Percentiles rank a stretch among this genome's conserved stretches.
Evolutionary conservation across 2,113 vertebrate genomes (phyloP).

Genomic region (Poeciliopsis retropinna): DNA sequence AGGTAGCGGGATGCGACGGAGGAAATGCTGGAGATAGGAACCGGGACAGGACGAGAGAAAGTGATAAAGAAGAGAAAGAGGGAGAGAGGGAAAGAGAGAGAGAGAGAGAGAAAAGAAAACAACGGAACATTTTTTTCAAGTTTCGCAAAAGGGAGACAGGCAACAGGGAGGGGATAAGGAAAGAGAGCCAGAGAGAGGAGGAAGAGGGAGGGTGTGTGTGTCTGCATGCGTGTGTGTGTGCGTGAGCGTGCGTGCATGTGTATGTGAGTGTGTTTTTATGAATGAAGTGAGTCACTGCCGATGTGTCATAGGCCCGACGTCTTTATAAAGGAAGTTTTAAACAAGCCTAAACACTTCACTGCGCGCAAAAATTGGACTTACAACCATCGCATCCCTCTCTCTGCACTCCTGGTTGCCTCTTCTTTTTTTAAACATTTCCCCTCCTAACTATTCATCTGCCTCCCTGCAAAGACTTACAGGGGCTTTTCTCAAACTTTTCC

Average conservation of each 20-base stretch:
- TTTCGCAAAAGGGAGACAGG: constrained; percentile 72
- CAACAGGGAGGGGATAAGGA: constrained; percentile 61
- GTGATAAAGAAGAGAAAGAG: constrained; percentile 72
- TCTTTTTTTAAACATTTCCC: constrained; percentile 43
- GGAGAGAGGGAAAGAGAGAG: constrained; percentile 60
- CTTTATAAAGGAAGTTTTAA: constrained; percentile 89
- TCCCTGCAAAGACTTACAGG: constrained; percentile 41
- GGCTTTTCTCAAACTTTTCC: constrained; percentile 60
- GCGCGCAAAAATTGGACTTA: constrained; percentile 85
- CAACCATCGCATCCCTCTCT: constrained; percentile 82
- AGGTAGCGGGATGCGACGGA: constrained; percentile 75
- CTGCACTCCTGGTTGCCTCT: constrained; percentile 64
- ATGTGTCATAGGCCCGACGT: constrained; percentile 86
- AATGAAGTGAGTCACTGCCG: constrained; percentile 86
- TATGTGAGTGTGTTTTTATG: constrained; percentile 75
- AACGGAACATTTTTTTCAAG: constrained; percentile 75
- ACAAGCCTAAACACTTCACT: constrained; percentile 89
- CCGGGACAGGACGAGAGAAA: constrained; percentile 71
- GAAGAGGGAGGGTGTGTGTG: constrained; percentile 29
- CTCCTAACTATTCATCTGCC: constrained; percentile 30
- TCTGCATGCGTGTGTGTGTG: constrained; percentile 57
- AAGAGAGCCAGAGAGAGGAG: constrained; percentile 49
- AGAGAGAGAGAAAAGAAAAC: constrained; percentile 48
- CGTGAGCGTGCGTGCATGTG: constrained; percentile 65
- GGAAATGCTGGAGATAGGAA: constrained; percentile 72